These are phyloP conservation scores for Tachuris rubrigastra DNA, from an alignment of 2,113 vertebrate genomes.

Conservation along the genomic window DNA sequence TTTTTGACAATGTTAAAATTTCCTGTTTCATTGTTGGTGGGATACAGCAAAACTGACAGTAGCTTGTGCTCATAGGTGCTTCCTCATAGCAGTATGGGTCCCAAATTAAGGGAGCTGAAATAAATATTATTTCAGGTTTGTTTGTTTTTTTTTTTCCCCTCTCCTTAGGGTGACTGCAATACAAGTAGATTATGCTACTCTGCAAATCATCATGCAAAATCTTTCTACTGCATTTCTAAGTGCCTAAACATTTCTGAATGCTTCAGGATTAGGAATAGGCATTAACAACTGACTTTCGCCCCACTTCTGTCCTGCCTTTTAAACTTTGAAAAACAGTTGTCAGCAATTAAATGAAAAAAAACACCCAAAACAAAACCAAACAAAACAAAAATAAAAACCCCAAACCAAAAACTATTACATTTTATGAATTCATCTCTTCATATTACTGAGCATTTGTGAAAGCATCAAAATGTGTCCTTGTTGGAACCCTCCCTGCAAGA, in stretches of 20 bases:
- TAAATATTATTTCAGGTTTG: slow-evolving; percentile 11
- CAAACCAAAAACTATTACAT: background rate
- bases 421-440: slow-evolving; percentile 48
- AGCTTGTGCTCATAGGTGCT: background rate
- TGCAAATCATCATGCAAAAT: slow-evolving; percentile 48
- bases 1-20: slow-evolving; percentile 40
- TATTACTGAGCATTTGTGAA: slow-evolving; percentile 54
- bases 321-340: background rate
- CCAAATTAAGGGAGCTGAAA: slow-evolving; percentile 30
- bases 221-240: slow-evolving; percentile 1
- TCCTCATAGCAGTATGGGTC: background rate
- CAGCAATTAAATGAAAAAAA: slow-evolving; percentile 33
- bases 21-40: slow-evolving; percentile 40
- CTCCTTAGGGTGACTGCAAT: slow-evolving; percentile 25
- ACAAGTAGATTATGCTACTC: slow-evolving; percentile 39
- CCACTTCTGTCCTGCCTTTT: background rate
- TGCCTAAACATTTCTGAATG: background rate
- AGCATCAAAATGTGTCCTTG: slow-evolving; percentile 63
- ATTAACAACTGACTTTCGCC: background rate
- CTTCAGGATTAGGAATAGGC: background rate
- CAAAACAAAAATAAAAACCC: too few species aligned
- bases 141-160: background rate
- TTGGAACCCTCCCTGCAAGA: slow-evolving; percentile 69
- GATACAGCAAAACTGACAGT: slow-evolving; percentile 43
- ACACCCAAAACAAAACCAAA: background rate